Conservation (phyloP, 2,888 invertebrate genomes). For the Tipula lateralis region DNA sequence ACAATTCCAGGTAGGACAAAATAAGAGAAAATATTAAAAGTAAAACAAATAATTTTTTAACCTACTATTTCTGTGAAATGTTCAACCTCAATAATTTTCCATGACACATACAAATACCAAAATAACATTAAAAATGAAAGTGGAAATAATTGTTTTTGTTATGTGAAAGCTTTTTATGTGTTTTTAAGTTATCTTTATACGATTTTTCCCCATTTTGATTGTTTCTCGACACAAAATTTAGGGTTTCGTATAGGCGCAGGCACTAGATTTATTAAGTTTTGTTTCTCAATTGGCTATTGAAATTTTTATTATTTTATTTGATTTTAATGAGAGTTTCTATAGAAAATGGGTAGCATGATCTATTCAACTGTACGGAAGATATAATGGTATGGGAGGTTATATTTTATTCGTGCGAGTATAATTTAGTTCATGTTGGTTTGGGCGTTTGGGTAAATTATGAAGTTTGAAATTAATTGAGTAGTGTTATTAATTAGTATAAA, state of each 20-base stretch:
- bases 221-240: background rate
- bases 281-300: background rate
- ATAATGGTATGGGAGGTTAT: too few species aligned
- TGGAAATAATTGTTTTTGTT: background rate
- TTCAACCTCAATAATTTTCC: conserved; percentile 19
- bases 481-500: too few species aligned
- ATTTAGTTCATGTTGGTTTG: too few species aligned
- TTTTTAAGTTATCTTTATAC: background rate
- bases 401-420: too few species aligned
- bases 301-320: background rate
- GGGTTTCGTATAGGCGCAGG: background rate
- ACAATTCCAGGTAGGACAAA: background rate
- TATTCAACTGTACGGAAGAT: too few species aligned
- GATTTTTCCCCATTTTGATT: background rate
- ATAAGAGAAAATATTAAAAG: background rate
- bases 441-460: too few species aligned
- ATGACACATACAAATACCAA: background rate
- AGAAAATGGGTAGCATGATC: background rate
- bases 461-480: too few species aligned
- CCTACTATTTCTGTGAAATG: background rate
- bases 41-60: conserved; percentile 9
- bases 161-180: background rate
- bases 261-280: background rate
- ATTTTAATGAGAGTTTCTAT: background rate
- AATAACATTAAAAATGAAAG: background rate